Conservation (phyloP, 2,113 vertebrate genomes). For the Ellobius talpinus region DNA sequence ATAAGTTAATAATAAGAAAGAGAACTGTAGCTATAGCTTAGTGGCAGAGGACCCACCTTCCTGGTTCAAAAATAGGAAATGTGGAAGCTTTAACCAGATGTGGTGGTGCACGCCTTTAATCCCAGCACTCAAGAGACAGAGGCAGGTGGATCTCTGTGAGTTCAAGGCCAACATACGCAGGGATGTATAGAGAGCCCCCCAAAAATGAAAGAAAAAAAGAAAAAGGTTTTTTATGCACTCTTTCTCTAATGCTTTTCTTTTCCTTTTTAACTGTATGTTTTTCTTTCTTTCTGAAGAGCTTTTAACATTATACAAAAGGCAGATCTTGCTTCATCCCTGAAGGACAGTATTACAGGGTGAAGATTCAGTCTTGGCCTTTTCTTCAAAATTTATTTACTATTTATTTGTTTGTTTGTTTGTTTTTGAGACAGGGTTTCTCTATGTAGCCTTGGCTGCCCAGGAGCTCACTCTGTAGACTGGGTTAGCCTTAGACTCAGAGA, state of each 20-base stretch:
- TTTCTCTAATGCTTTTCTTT: neutral
- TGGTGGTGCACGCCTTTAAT: neutral
- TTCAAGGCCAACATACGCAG: neutral
- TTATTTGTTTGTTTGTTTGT: neutral
- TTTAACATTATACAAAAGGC: neutral
- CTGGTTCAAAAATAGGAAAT: neutral
- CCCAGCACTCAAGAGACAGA: neutral
- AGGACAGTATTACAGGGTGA: neutral
- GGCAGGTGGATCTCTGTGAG: neutral
- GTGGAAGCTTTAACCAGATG: no score
- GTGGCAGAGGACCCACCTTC: neutral
- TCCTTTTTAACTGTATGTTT: neutral
- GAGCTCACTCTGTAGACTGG: neutral
- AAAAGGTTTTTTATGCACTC: neutral
- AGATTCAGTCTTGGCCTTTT: neutral
- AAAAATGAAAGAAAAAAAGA: neutral
- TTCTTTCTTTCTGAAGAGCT: neutral
- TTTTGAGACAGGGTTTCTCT: neutral
- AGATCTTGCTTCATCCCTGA: neutral
- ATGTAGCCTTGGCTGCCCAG: neutral
- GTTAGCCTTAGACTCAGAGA: neutral
- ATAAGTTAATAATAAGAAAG: neutral
- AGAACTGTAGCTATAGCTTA: neutral
- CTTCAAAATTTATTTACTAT: neutral
- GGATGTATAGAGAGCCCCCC: neutral